Evolutionary conservation across 2,888 invertebrate genomes (phyloP).

Genomic region (Apotomis turbidana): DNA sequence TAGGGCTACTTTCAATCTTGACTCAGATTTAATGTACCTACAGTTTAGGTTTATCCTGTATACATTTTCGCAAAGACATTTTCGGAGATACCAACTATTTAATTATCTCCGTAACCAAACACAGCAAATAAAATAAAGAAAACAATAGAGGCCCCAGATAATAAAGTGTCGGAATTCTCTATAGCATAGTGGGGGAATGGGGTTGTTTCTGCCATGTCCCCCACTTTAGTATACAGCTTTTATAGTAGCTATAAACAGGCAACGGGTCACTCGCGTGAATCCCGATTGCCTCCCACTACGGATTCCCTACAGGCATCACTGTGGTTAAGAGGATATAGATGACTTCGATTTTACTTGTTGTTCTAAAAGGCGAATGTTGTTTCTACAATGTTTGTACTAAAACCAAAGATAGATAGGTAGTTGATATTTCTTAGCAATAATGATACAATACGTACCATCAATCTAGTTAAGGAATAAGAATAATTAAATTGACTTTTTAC

Average conservation of each 20-base stretch:
- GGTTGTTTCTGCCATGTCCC: conserved; percentile 38
- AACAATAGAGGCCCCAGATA: conserved; percentile 33
- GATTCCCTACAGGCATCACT: conserved; percentile 32
- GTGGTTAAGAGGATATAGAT: conserved; percentile 34
- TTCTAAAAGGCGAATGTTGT: neutral
- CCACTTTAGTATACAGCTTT: conserved; percentile 40
- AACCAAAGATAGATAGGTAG: too few species aligned
- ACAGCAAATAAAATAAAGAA: conserved; percentile 22
- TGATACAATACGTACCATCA: too few species aligned
- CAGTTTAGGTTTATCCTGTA: too few species aligned
- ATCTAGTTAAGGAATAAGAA: neutral
- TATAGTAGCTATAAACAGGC: conserved; percentile 41
- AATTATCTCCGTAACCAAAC: conserved; percentile 18
- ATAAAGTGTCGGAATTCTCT: conserved; percentile 38
- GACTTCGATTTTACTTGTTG: conserved; percentile 14
- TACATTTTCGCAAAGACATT: too few species aligned
- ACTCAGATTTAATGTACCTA: too few species aligned
- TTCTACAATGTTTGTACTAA: too few species aligned
- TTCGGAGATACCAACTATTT: conserved; percentile 8
- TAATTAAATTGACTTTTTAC: neutral
- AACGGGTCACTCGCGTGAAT: conserved; percentile 38
- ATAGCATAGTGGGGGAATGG: conserved; percentile 31
- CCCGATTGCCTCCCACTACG: conserved; percentile 35
- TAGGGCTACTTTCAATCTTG: too few species aligned
- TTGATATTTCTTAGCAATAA: too few species aligned